A percentile compares a stretch with the other conserved stretches of the same genome.
Conservation (phyloP, 1,140 invertebrate species). For the Drosophila athabasca region DNA sequence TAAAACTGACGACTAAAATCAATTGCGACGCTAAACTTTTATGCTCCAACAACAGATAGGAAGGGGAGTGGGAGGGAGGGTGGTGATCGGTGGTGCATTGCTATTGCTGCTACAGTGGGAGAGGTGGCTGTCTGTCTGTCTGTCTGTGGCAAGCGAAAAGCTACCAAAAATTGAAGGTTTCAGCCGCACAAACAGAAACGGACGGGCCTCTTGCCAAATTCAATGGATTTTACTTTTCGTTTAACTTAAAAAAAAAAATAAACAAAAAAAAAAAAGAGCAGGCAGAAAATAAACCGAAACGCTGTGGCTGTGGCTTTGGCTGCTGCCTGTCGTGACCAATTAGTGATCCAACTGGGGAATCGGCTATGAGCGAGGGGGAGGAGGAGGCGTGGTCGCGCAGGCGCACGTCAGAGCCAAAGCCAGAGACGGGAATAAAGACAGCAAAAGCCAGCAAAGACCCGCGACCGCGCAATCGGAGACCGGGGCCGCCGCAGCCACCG, state of each 20-base stretch:
- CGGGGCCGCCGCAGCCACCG: constrained; percentile 8
- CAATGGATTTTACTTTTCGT: constrained; percentile 81
- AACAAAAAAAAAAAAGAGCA: constrained; percentile 19
- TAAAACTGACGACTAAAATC: constrained; percentile 81
- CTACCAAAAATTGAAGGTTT: constrained; percentile 75
- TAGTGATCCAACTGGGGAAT: constrained; percentile 67
- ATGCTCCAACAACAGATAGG: constrained; percentile 44
- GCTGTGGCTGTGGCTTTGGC: constrained; percentile 50
- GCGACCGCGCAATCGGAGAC: constrained; percentile 35
- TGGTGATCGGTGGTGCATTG: constrained; percentile 8
- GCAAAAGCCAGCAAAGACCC: constrained; percentile 38
- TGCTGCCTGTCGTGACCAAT: constrained; percentile 74
- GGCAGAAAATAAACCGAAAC: constrained; percentile 35
- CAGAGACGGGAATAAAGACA: constrained; percentile 69
- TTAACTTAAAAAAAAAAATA: constrained; percentile 44
- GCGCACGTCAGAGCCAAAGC: constrained; percentile 60
- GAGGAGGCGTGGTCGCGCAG: constrained; percentile 60
- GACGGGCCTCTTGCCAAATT: constrained; percentile 77
- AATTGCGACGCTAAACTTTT: constrained; percentile 78
- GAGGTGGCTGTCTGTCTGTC: constrained; percentile 29
- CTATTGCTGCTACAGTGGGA: constrained; percentile 22
- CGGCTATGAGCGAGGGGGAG: constrained; percentile 15
- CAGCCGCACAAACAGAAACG: constrained; percentile 48
- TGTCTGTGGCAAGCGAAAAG: constrained; percentile 17
- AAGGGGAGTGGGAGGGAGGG: background rate